These are phyloP conservation scores for Holothuria leucospilota DNA, from an alignment of 53 echinoderm and acorn worm species.

Conservation along the genomic window DNA sequence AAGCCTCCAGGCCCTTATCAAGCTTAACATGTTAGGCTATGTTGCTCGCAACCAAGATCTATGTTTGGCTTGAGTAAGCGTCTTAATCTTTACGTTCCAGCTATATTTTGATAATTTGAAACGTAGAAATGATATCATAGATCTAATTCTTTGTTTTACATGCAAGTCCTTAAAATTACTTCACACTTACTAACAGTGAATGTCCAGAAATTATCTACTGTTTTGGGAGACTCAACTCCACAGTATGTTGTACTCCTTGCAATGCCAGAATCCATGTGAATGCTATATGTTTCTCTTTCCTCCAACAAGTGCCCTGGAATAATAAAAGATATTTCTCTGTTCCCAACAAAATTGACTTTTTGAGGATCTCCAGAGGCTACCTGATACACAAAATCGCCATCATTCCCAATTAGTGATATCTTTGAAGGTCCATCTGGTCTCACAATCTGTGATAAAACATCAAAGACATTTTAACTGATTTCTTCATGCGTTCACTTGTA, in stretches of 20 bases:
- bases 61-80: too few species aligned
- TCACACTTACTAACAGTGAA: conserved; percentile 12
- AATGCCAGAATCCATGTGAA: conserved; percentile 25
- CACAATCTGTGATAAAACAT: neutral
- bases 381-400: neutral
- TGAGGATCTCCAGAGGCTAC: neutral
- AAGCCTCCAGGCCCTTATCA: too few species aligned
- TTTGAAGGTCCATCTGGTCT: conserved; percentile 8
- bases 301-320: neutral
- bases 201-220: neutral
- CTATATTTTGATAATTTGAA: too few species aligned
- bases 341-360: conserved; percentile 2
- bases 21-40: too few species aligned
- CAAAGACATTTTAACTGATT: too few species aligned
- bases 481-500: too few species aligned
- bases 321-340: neutral
- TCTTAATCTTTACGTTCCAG: too few species aligned
- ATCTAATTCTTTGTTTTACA: too few species aligned
- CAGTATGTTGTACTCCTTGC: conserved; percentile 31
- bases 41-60: too few species aligned
- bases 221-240: conserved; percentile 15
- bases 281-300: neutral
- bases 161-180: neutral
- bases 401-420: neutral
- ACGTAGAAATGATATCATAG: too few species aligned